Percentiles rank a stretch among this genome's conserved stretches.
Conservation (phyloP, 2,113 vertebrate genomes). For the Psittacula cyanocephala region DNA sequence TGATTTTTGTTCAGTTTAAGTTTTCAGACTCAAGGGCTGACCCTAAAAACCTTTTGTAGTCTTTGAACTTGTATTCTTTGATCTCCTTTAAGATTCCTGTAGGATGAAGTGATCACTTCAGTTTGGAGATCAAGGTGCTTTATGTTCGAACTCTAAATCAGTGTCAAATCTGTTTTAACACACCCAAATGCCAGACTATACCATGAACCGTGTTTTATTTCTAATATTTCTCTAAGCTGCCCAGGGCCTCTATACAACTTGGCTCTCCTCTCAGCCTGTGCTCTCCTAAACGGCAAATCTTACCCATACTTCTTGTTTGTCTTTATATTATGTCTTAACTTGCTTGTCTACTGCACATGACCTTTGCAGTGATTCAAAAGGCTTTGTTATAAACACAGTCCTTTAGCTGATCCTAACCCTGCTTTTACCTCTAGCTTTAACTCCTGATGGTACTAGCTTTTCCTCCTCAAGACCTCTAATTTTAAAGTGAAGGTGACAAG, state of each 20-base stretch:
- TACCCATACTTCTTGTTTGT: not conserved
- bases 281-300: not conserved
- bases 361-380: not conserved
- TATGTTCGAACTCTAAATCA: not conserved
- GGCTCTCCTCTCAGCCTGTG: not conserved
- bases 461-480: not conserved
- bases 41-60: not conserved
- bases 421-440: not conserved
- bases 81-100: not conserved
- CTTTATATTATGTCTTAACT: not conserved
- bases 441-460: not conserved
- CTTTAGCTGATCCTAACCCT: not conserved
- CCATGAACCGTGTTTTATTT: not conserved
- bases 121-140: not conserved
- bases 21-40: not conserved
- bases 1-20: not conserved
- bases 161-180: not conserved
- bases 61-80: not conserved
- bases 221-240: not conserved
- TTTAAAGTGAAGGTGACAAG: not conserved
- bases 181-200: not conserved
- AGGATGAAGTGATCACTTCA: not conserved
- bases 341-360: fast-evolving
- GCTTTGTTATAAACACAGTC: not conserved
- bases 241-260: not conserved